These are phyloP conservation scores for Brachionus koreanus DNA, from an alignment of 1,140 invertebrate genomes.

Conservation along the genomic window DNA sequence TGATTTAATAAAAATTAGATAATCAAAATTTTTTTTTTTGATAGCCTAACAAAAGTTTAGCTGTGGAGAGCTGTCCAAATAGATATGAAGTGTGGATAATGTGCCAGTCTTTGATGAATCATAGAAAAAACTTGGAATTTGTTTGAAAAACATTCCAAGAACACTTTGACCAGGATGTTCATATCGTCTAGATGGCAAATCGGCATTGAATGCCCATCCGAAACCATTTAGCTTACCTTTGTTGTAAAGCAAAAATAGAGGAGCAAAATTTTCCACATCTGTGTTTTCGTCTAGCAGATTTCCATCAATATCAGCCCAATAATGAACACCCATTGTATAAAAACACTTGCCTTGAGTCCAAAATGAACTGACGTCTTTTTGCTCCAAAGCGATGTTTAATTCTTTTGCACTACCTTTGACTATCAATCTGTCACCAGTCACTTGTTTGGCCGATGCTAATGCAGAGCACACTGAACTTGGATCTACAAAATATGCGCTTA, in stretches of 20 bases:
- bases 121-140: conserved; percentile 46
- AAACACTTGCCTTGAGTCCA: conserved; percentile 55
- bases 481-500: conserved; percentile 45
- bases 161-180: conserved; percentile 48
- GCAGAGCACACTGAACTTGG: conserved; percentile 17
- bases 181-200: conserved; percentile 45
- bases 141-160: conserved; percentile 47
- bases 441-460: background rate
- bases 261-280: conserved; percentile 50
- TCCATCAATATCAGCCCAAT: conserved; percentile 49
- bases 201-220: conserved; percentile 50
- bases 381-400: conserved; percentile 47
- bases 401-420: conserved; percentile 45
- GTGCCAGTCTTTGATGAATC: background rate
- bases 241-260: conserved; percentile 53
- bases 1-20: background rate
- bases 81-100: conserved; percentile 48
- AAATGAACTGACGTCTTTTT: conserved; percentile 48
- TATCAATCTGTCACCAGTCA: conserved; percentile 26
- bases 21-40: background rate
- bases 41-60: conserved; percentile 48
- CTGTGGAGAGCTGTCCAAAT: conserved; percentile 46
- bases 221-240: conserved; percentile 52
- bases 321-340: conserved; percentile 52
- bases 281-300: conserved; percentile 47